A percentile compares a stretch with the other conserved stretches of the same genome.
phyloP scores from a whole-genome alignment of 2,888 invertebrate species.

The Tribolium freemani region DNA sequence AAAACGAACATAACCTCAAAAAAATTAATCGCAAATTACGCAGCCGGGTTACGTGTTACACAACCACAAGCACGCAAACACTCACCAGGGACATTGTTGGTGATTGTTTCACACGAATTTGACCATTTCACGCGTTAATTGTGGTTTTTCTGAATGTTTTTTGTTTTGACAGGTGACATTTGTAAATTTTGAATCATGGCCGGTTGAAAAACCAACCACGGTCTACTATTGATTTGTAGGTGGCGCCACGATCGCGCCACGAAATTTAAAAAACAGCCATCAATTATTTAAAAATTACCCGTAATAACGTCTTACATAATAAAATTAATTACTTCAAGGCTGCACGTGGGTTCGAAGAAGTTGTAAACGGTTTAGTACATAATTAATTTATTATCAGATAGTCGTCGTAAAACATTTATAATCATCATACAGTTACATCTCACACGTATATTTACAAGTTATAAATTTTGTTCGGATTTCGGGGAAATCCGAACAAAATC shows the following conservation, averaged over 20 bases:
- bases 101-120: background rate
- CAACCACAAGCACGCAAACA: background rate
- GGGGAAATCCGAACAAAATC: conserved; percentile 19
- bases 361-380: conserved; percentile 20
- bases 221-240: background rate
- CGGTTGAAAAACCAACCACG: background rate
- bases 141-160: background rate
- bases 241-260: background rate
- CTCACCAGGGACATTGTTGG: background rate
- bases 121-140: background rate
- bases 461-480: conserved; percentile 25
- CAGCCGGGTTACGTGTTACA: background rate
- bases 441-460: conserved; percentile 37
- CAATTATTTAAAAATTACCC: no score
- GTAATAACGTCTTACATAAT: no score
- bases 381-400: conserved; percentile 44
- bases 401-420: conserved; percentile 42
- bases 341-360: background rate
- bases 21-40: background rate
- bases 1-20: conserved; percentile 34
- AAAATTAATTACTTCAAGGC: background rate
- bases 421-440: conserved; percentile 28
- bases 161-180: background rate
- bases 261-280: no score
- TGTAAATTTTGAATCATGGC: background rate